Evolutionary conservation across 2,797 vertebrate genomes (phyloP).

Genomic region (Arnoldichthys spilopterus): DNA sequence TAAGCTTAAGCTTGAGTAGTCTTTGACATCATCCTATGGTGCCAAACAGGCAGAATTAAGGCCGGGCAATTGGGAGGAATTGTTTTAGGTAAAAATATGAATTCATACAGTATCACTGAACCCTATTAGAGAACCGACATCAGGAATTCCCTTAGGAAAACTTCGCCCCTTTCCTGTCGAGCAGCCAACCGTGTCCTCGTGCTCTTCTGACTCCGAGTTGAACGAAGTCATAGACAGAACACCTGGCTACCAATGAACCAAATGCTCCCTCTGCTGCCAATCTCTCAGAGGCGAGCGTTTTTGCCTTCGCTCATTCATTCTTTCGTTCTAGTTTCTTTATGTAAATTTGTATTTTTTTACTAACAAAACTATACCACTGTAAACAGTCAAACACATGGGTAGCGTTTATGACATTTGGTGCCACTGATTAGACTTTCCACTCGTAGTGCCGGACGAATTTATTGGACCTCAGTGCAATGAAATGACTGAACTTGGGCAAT

Average conservation of each 20-base stretch:
- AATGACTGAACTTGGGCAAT: not conserved
- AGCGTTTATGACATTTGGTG: conserved; percentile 19
- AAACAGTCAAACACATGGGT: conserved; percentile 12
- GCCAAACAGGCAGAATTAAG: conserved; percentile 17
- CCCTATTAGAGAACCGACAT: not conserved
- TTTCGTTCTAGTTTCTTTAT: conserved; percentile 29
- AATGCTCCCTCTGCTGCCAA: conserved; percentile 19
- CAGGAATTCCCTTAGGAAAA: conserved; percentile 4
- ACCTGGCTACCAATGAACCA: conserved; percentile 31
- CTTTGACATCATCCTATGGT: conserved; percentile 1
- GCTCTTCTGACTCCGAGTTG: conserved; percentile 2
- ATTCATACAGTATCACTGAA: not conserved
- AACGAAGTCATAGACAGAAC: not conserved
- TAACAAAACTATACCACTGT: conserved; percentile 53
- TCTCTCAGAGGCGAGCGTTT: conserved; percentile 38
- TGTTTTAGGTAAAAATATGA: not conserved
- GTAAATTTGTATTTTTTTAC: conserved; percentile 54
- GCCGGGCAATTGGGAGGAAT: not conserved
- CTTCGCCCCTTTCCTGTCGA: not conserved
- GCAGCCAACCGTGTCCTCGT: not conserved
- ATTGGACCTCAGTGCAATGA: conserved; percentile 20
- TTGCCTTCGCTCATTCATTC: conserved; percentile 29
- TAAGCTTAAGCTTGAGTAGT: not conserved
- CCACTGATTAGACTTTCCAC: conserved; percentile 20
- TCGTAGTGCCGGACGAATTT: conserved; percentile 8